Conservation (phyloP, 2,888 invertebrate species). For the Cheilosia pagana region DNA sequence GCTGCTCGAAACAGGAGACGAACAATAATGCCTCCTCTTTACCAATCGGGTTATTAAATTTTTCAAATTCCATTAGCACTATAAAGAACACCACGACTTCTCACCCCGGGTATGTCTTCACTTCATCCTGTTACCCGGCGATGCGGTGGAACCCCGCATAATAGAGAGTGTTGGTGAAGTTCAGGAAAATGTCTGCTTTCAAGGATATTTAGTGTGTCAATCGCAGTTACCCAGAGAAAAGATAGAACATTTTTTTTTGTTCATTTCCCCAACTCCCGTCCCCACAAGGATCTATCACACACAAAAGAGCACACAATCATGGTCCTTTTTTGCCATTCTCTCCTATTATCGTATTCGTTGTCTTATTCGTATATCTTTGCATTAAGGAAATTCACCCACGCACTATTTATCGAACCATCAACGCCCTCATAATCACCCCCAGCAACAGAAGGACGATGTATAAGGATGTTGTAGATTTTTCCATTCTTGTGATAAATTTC, state of each 20-base stretch:
- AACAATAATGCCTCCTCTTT: conserved; percentile 8
- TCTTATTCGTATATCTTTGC: conserved; percentile 28
- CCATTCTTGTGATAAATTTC: conserved; percentile 50
- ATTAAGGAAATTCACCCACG: conserved; percentile 48
- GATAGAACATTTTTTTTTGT: conserved; percentile 24
- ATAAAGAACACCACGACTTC: conserved; percentile 24
- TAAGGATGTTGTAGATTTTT: conserved; percentile 36
- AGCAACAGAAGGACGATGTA: conserved; percentile 17
- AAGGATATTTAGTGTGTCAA: conserved; percentile 73
- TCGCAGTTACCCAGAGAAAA: conserved; percentile 62
- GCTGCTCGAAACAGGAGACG: background rate
- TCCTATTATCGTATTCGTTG: conserved; percentile 29
- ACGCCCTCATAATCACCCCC: conserved; percentile 45
- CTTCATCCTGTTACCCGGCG: background rate
- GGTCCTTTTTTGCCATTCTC: conserved; percentile 22
- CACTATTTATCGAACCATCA: conserved; percentile 56
- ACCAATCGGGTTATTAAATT: conserved; percentile 76
- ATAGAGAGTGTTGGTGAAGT: conserved; percentile 37
- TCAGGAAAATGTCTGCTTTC: conserved; percentile 40
- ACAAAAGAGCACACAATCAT: conserved; percentile 50
- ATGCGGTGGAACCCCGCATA: conserved; percentile 38
- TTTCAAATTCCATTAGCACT: conserved; percentile 77
- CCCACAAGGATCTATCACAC: conserved; percentile 56
- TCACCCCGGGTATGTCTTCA: background rate
- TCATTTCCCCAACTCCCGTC: conserved; percentile 15